Conservation (phyloP, 2,797 vertebrate species). For the Lepidocolaptes lacrymiger region DNA sequence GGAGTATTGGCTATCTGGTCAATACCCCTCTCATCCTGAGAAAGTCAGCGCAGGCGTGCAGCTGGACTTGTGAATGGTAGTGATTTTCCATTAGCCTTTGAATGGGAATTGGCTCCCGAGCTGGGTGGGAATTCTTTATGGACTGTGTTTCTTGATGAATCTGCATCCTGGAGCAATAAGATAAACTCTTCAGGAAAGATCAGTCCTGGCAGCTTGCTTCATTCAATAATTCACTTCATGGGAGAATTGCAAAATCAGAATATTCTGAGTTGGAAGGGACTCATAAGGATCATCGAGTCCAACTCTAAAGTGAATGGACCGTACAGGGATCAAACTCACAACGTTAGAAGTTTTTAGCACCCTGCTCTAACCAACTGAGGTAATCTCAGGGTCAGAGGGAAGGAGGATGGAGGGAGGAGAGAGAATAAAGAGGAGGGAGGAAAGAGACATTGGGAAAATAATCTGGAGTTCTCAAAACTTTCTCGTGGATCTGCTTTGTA, state of each 20-base stretch:
- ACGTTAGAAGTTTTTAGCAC: not conserved
- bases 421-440: not conserved
- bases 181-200: not conserved
- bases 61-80: not conserved
- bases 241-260: not conserved
- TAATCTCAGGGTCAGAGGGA: not conserved
- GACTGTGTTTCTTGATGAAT: not conserved
- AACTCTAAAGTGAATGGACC: not conserved
- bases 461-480: not conserved
- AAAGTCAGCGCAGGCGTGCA: not conserved
- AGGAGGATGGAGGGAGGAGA: not conserved
- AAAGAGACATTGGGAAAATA: not conserved
- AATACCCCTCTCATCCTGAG: not conserved
- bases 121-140: not conserved
- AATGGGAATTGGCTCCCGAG: not conserved
- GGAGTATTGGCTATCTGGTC: not conserved
- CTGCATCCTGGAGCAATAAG: not conserved
- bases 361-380: not conserved
- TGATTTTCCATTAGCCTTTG: conserved; percentile 22
- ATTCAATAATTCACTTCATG: not conserved
- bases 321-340: not conserved
- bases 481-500: not conserved
- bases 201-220: not conserved
- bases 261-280: not conserved
- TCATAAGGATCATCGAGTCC: not conserved